Evolutionary conservation across 2,113 vertebrate species (phyloP).

Genomic region (Apus apus): DNA sequence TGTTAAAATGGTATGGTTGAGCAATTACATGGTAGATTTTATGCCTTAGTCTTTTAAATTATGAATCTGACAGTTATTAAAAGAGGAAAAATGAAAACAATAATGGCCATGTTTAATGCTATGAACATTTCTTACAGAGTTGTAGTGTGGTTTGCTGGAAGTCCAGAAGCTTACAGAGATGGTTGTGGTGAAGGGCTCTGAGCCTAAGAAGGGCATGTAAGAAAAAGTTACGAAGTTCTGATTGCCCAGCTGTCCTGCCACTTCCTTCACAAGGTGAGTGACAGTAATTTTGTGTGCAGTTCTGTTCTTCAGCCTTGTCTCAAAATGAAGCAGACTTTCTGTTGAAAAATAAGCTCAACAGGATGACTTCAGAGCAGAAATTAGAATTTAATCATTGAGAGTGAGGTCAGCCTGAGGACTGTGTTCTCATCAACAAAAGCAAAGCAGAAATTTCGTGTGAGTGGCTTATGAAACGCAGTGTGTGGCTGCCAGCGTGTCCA

Average conservation of each 20-base stretch:
- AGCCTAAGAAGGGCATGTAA: rapidly evolving
- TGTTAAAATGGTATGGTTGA: neutral
- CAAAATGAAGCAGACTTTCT: neutral
- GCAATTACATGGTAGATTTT: neutral
- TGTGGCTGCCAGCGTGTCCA: neutral
- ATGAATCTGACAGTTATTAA: neutral
- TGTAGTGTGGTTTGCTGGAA: neutral
- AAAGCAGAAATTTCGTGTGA: neutral
- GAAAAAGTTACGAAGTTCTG: neutral
- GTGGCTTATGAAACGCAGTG: neutral
- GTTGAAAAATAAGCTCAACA: neutral
- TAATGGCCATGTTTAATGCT: neutral
- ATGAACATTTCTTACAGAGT: neutral
- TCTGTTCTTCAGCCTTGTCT: neutral
- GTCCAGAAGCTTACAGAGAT: neutral
- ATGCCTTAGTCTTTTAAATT: neutral
- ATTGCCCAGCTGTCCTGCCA: neutral
- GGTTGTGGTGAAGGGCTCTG: neutral
- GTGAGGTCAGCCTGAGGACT: neutral
- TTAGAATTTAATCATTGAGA: neutral
- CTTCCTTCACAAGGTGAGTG: neutral
- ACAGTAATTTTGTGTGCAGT: neutral
- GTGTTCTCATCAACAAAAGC: neutral
- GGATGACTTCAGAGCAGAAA: neutral
- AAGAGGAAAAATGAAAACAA: neutral